Conservation (phyloP, 2,797 vertebrate genomes). For the Anguilla anguilla region DNA sequence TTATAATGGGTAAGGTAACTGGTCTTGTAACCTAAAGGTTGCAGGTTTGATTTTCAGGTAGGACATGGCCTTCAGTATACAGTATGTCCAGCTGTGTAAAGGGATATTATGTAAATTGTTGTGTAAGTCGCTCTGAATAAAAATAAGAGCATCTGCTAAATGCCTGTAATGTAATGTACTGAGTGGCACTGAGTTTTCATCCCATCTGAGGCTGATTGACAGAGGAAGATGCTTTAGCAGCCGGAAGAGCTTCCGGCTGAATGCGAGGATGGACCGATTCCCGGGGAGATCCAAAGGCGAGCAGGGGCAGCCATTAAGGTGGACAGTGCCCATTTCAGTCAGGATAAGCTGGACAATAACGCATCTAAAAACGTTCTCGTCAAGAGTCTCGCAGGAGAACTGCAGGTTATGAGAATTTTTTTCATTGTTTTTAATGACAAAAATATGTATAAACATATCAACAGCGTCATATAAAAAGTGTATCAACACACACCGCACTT, state of each 20-base stretch:
- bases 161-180: too few relatives aligned
- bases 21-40: too few relatives aligned
- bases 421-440: not conserved
- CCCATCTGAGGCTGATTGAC: not conserved
- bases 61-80: too few relatives aligned
- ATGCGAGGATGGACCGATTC: not conserved
- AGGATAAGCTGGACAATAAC: not conserved
- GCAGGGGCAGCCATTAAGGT: not conserved
- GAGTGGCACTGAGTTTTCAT: not conserved
- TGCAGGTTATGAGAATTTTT: not conserved
- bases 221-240: not conserved
- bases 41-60: too few relatives aligned
- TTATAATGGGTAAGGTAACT: too few relatives aligned
- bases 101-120: too few relatives aligned
- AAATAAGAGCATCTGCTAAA: too few relatives aligned
- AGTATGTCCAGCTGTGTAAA: too few relatives aligned
- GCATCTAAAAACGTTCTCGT: not conserved
- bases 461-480: not conserved
- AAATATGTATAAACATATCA: not conserved
- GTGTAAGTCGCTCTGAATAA: too few relatives aligned
- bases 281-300: not conserved
- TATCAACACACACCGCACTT: not conserved
- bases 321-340: not conserved
- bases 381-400: not conserved
- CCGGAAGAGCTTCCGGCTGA: not conserved